Evolutionary conservation across 2,797 vertebrate genomes (phyloP).

Genomic region (Coilia nasus): DNA sequence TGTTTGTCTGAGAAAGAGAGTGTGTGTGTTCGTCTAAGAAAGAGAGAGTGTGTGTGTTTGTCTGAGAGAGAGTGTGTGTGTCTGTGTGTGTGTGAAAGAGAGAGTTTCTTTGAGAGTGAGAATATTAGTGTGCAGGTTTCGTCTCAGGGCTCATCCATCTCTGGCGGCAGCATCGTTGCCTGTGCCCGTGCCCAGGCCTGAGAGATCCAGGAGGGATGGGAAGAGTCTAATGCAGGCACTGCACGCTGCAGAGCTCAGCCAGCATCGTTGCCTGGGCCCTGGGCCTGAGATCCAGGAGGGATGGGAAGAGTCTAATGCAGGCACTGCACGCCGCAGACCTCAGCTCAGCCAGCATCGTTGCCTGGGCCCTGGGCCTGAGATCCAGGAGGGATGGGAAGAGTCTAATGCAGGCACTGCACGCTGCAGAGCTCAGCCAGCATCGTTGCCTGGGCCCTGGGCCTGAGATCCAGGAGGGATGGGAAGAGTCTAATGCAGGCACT

Average conservation of each 20-base stretch:
- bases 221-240: too few species aligned
- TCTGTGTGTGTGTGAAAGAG: background rate
- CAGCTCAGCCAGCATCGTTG: background rate
- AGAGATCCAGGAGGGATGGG: background rate
- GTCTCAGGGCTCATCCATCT: background rate
- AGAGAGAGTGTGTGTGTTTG: background rate
- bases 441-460: too few species aligned
- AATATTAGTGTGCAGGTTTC: slow-evolving; percentile 4
- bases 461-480: too few species aligned
- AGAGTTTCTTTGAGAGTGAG: background rate
- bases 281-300: too few species aligned
- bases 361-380: too few species aligned
- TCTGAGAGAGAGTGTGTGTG: too few species aligned
- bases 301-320: background rate
- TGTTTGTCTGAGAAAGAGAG: background rate
- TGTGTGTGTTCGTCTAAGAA: background rate
- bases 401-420: too few species aligned
- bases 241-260: too few species aligned
- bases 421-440: too few species aligned
- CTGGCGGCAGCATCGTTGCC: background rate
- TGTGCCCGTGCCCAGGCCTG: background rate
- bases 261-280: too few species aligned
- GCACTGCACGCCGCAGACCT: background rate
- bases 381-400: too few species aligned
- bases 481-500: background rate